These are phyloP conservation scores for Cheracebus regulus DNA, from an alignment of 2,797 vertebrate genomes.

Conservation along the genomic window DNA sequence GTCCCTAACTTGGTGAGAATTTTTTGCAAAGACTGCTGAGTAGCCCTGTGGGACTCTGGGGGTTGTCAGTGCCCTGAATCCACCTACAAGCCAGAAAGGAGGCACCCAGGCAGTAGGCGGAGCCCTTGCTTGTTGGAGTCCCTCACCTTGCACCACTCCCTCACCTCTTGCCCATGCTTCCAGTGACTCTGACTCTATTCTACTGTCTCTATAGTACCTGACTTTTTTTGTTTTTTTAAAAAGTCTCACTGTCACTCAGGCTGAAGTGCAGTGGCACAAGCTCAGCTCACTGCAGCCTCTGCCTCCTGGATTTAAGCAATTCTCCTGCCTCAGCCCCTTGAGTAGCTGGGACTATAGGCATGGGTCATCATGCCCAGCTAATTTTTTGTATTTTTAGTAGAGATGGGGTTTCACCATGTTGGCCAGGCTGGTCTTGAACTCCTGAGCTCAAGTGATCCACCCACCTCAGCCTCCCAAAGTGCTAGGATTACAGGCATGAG, in stretches of 20 bases:
- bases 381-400: background rate
- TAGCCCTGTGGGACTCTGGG: background rate
- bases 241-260: background rate
- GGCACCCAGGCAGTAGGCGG: background rate
- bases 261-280: background rate
- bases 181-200: background rate
- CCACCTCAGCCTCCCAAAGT: background rate
- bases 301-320: background rate
- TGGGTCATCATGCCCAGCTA: background rate
- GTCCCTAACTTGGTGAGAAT: background rate
- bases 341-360: background rate
- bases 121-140: accelerated
- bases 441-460: background rate
- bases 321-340: background rate
- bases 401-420: accelerated
- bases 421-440: background rate
- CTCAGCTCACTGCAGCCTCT: background rate
- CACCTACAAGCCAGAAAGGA: too few relatives aligned
- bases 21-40: background rate
- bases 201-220: background rate
- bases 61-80: background rate
- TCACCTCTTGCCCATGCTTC: background rate
- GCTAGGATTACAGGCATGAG: background rate
- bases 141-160: background rate
- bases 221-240: too few relatives aligned